Base-by-base conservation (phyloP, 2,113 vertebrate genomes). In the Dipodomys stephensi region DNA sequence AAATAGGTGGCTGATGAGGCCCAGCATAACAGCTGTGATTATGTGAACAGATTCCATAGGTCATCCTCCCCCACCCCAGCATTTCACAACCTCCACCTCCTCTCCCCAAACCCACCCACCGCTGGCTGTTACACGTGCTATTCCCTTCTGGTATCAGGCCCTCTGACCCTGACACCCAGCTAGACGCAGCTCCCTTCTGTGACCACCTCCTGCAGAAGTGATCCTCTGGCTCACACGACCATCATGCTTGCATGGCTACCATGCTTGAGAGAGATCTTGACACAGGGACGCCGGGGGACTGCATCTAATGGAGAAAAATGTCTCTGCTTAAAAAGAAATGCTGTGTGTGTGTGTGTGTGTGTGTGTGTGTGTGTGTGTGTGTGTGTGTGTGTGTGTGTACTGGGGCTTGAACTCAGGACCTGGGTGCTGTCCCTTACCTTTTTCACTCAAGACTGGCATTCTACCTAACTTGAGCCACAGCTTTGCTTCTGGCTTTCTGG, bases 321-420 rank as follows among this genome's bases (percentile, higher is more conserved):
- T 30, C 0, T 91, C 39, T 88, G 57, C 86, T 32, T 95, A 91
- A 96, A 94, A 92, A 88, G 78, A 96, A 93, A 88, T 83, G 53
- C 13, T 57, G 12, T 57, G 12, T 57, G 53, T 57, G 53, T 57
- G 53, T 57, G 53, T 57, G 53, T 57, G 53, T 57, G 53, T 57
- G 53, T 57, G 15, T 16, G 53, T 57, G 49, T 57, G 53, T 57
- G 53, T 57, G 53, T 57, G 53, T 57, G 53, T 16, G 53, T 57
- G 49, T 57, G 53, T 57, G 53, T 57, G 53, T 57, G 53, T 57
- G 53, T 57, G 53, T 57, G 4, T 4, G 53, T 57, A 49, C 9
- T 49, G 49, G 49, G 49, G 49, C 49, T 49, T 49, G 49, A 49
- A 57, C 15, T 57, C 53, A 57, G 53, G 53, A 57, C 53, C 16